phyloP scores from a whole-genome alignment of 2,113 vertebrate species.

The Odocoileus virginianus region DNA sequence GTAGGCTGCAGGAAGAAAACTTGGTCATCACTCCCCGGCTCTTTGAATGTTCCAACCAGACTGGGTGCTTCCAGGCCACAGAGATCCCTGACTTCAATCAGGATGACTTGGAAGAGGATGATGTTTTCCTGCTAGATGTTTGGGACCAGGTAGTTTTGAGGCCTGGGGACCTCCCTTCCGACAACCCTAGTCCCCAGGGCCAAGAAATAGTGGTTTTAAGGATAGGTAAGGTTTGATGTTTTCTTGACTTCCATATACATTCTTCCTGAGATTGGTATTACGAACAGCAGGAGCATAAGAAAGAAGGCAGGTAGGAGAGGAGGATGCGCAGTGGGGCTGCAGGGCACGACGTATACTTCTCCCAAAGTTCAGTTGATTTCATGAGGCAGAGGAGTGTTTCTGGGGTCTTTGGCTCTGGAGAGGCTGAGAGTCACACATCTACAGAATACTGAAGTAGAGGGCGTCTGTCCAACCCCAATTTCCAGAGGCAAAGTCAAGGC shows the following conservation, averaged over 20 bases:
- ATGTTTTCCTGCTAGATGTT: slow-evolving; percentile 87
- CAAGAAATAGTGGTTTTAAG: neutral
- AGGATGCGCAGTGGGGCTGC: fast-evolving
- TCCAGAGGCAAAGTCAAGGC: neutral
- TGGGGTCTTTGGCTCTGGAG: neutral
- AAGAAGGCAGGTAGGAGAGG: neutral
- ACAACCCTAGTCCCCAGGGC: neutral
- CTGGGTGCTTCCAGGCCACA: slow-evolving; percentile 85
- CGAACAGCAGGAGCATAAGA: neutral
- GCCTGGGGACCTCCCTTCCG: too few relatives aligned
- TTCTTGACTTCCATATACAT: neutral
- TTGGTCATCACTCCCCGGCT: slow-evolving; percentile 79
- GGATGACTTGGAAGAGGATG: slow-evolving; percentile 87
- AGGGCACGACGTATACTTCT: neutral
- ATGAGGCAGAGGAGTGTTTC: neutral
- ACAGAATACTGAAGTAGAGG: neutral
- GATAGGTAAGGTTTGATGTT: neutral
- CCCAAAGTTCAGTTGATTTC: neutral
- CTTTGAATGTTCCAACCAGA: slow-evolving; percentile 92
- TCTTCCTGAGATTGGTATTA: neutral
- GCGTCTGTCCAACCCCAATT: neutral
- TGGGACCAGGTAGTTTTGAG: slow-evolving; percentile 85
- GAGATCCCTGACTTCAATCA: slow-evolving; percentile 88
- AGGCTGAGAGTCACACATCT: neutral
- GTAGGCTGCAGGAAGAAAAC: slow-evolving; percentile 85